Base-by-base conservation (phyloP, 1,140 invertebrate species). In the Philopotamus ludificatus region DNA sequence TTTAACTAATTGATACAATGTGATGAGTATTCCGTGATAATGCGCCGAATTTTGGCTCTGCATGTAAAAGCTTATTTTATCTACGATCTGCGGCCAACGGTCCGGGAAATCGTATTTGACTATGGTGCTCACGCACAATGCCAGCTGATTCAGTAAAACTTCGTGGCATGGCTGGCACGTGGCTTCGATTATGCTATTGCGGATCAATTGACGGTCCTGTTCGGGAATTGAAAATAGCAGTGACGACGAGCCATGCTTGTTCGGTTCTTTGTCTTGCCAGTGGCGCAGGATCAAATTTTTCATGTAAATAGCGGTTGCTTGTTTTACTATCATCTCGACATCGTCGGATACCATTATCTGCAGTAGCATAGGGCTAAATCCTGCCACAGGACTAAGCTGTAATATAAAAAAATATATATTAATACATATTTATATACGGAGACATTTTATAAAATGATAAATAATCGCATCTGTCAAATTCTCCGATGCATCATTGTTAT, bases 101-200 rank as follows among this genome's bases (percentile, higher is more conserved):
- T 88, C 89, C 47, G 97, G 97, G 76, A 98, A 99, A 75, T 99
- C 97, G 79, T 91, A 85, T 75, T 97, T 97, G 8, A 98, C 91
- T 66, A 99, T 97, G 67, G 88, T 88, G 77, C 89, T 91, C 8
- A 98, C 87, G 77, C 93, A 95, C 4, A 95, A 88, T 70, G 92
- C 92, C 16, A 99, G 81, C 78, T 99, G 97, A 54, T 94, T 83
- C 76, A 92, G 89, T 72, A 74, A 86, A 71, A 99, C 89, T 18
- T 93, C 77, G 70, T 97, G 93, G 21, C 94, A 93, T 50, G 94
- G 89, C 79, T 93, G 89, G 41, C 98, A 91, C 61, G 98, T 89
- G 53, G 95, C 94, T 79, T 98, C 95, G 23, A 99, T 91, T 75
- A 99, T 93, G 20, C 90, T 85, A 74, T 97, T 90, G 61, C 97